Evolutionary conservation across 2,797 vertebrate genomes (phyloP), one percentile per base, ranked within the genome.

Genomic region (Parauchenoglanis ngamensis): DNA sequence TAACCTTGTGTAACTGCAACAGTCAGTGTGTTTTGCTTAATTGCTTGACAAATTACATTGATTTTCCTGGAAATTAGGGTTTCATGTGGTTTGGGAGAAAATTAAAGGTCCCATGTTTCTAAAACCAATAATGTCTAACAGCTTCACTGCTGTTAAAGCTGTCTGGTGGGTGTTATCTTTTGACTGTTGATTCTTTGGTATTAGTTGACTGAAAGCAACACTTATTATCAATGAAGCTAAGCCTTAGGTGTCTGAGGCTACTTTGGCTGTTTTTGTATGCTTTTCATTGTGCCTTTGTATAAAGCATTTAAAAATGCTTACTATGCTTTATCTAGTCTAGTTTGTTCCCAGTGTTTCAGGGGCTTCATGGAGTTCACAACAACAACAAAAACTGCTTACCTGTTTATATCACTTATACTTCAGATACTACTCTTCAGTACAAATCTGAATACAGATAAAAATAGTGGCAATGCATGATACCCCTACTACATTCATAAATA

Each of bases 181-280:
- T 56, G n/a, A n/a, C 49, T 52, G 11, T 49, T n/a, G 25, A 28
- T 0, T 35, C 56, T 78, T 56, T 35, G 52, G 28, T 19, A 31
- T 56, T 78, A 78, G 17, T 56, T 78, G 2, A 77, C 49, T n/a
- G 73, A 76, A 52, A 76, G 13, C 73, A 76, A 76, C 12, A 52
- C 13, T 28, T 76, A 8, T 1, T 54, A 8, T 77, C n/a, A 77
- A 0, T 52, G 17, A 49, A 76, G 23, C 12, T 75, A 75, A 49
- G 6, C 2, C 25, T 76, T 52, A 4, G 46, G 6, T 76, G 73
- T 28, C 44, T 76, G 25, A 7, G 19, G 40, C 21, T 46, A 46
- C 25, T 72, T 44, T 23, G 70, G 7, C 40, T 44, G 21, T 72
- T 73, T 76, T 52, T 76, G 46, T 17, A 52, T n/a, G 19, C 4